A percentile compares a stretch with the other conserved stretches of the same genome.
phyloP scores from a whole-genome alignment of 2,113 vertebrate species.

The Herpetotheres cachinnans region DNA sequence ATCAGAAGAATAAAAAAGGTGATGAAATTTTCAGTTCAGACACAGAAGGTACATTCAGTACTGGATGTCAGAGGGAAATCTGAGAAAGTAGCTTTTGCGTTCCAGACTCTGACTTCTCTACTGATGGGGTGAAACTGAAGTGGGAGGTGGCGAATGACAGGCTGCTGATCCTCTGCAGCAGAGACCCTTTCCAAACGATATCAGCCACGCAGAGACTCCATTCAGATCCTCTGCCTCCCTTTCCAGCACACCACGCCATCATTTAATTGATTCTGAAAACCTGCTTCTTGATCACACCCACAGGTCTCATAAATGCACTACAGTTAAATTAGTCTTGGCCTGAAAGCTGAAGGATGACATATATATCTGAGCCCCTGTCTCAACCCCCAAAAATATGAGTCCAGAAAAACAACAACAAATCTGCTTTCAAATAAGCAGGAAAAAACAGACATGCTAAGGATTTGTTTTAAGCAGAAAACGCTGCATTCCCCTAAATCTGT shows the following conservation, averaged over 20 bases:
- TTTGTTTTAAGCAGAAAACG: neutral
- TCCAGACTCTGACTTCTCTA: conserved; percentile 28
- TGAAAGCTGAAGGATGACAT: neutral
- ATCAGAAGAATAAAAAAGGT: conserved; percentile 32
- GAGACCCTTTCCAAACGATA: neutral
- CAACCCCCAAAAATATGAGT: neutral
- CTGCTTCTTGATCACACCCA: conserved; percentile 14
- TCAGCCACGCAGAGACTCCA: neutral
- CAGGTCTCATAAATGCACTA: conserved; percentile 29
- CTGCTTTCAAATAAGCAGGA: neutral
- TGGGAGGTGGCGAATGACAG: neutral
- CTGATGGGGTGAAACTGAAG: conserved; percentile 23
- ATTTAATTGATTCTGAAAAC: conserved; percentile 42
- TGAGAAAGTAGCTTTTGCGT: conserved; percentile 21
- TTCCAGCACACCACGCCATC: neutral
- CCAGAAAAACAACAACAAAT: neutral
- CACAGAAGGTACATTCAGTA: conserved; percentile 36
- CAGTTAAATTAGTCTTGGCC: neutral
- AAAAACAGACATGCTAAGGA: neutral
- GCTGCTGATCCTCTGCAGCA: conserved; percentile 25
- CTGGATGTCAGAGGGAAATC: conserved; percentile 43
- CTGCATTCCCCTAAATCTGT: neutral
- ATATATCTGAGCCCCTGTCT: neutral
- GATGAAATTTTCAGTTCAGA: conserved; percentile 43
- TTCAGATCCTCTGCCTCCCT: neutral